A percentile compares a stretch with the other conserved stretches of the same genome.
phyloP scores from a whole-genome alignment of 2,113 vertebrate species.

The Lycaon pictus region DNA sequence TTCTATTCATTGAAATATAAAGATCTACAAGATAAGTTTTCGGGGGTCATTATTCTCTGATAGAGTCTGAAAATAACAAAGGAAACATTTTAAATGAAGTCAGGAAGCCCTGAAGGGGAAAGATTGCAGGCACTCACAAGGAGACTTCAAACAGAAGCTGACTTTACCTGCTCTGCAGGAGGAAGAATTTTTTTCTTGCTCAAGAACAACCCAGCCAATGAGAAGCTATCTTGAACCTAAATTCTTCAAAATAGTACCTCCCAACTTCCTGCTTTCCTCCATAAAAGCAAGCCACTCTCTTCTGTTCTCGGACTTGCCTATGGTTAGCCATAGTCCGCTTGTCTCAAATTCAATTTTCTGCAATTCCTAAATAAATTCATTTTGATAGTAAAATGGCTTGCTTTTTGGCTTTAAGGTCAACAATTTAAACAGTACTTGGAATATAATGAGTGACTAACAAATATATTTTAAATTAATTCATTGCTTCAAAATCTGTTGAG shows the following conservation, averaged over 20 bases:
- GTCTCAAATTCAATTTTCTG: background rate
- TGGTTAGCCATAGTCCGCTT: background rate
- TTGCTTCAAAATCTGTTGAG: background rate
- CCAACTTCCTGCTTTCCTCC: background rate
- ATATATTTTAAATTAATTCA: background rate
- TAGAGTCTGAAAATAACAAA: background rate
- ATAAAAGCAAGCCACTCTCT: background rate
- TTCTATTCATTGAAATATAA: background rate
- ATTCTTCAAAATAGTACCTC: background rate
- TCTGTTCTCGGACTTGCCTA: background rate
- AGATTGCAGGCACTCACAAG: background rate
- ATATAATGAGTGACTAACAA: background rate
- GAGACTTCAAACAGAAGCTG: background rate
- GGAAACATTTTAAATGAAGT: background rate
- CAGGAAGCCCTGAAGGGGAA: background rate
- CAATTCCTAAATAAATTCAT: background rate
- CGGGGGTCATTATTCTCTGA: background rate
- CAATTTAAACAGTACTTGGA: background rate
- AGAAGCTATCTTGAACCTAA: background rate
- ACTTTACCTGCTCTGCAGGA: background rate
- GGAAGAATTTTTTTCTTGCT: background rate
- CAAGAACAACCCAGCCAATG: background rate
- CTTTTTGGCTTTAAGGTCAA: background rate
- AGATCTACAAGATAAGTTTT: background rate
- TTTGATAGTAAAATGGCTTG: background rate